phyloP scores from a whole-genome alignment of 2,888 invertebrate genomes.

The Calliopum simillimum region DNA sequence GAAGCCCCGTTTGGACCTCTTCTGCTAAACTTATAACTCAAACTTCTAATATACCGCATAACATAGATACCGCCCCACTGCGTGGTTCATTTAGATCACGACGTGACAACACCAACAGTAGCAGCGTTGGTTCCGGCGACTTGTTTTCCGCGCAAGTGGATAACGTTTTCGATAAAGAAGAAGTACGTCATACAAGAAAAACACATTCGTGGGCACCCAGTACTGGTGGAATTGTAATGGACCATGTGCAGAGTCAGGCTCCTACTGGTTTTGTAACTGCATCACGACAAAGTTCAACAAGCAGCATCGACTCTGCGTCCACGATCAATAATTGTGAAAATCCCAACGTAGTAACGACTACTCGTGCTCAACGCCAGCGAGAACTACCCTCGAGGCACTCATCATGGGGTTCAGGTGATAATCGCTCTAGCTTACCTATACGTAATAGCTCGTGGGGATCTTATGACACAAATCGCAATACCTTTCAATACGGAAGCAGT shows the following conservation, averaged over 20 bases:
- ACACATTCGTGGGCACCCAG: conserved; percentile 64
- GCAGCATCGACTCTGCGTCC: conserved; percentile 51
- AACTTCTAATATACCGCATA: conserved; percentile 55
- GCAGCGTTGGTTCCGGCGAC: conserved; percentile 67
- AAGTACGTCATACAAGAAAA: conserved; percentile 62
- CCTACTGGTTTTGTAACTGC: conserved; percentile 31
- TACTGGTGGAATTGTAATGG: conserved; percentile 56
- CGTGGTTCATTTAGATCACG: conserved; percentile 45
- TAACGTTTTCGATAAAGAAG: conserved; percentile 78
- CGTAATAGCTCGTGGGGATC: conserved; percentile 80
- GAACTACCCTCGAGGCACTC: conserved; percentile 80
- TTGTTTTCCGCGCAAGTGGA: conserved; percentile 79
- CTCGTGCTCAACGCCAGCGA: conserved; percentile 68
- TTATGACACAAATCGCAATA: conserved; percentile 71
- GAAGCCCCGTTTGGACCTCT: conserved; percentile 64
- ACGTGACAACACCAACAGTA: conserved; percentile 56
- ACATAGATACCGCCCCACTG: conserved; percentile 32
- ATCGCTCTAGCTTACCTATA: conserved; percentile 72
- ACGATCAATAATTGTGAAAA: conserved; percentile 69
- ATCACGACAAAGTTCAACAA: conserved; percentile 49
- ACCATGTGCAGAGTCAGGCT: conserved; percentile 36
- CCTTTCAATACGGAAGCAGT: conserved; percentile 48
- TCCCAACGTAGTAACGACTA: conserved; percentile 75
- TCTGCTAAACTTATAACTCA: conserved; percentile 65
- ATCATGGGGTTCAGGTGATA: conserved; percentile 84